Evolutionary conservation across 2,113 vertebrate genomes (phyloP).

Genomic region (Eretmochelys imbricata): DNA sequence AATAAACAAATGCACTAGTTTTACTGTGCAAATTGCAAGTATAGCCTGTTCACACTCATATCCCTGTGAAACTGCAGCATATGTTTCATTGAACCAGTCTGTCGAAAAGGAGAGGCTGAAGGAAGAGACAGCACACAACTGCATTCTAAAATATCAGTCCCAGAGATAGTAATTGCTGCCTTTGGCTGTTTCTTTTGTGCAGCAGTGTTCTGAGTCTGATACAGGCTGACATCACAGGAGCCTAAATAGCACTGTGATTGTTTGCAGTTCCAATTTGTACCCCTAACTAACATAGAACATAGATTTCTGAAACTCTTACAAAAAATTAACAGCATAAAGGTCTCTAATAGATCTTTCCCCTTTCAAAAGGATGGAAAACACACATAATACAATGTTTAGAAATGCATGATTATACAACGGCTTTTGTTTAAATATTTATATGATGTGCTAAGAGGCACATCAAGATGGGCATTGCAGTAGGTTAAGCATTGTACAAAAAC

Average conservation of each 20-base stretch:
- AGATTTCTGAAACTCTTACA: neutral
- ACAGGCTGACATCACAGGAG: neutral
- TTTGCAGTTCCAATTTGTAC: neutral
- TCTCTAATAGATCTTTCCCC: neutral
- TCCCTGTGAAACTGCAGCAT: neutral
- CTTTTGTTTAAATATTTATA: neutral
- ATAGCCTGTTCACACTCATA: neutral
- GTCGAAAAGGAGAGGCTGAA: neutral
- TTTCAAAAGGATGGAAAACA: neutral
- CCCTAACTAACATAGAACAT: neutral
- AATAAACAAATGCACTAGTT: neutral
- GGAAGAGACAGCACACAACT: neutral
- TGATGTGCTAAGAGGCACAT: neutral
- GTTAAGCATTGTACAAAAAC: neutral
- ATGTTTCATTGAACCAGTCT: neutral
- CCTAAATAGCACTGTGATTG: neutral
- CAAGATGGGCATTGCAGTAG: neutral
- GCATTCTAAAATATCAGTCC: neutral
- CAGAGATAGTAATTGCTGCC: neutral
- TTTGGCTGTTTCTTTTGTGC: neutral
- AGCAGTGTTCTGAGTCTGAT: neutral
- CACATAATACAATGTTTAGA: neutral
- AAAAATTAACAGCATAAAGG: neutral
- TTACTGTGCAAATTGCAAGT: neutral
- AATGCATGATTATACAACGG: neutral